Evolutionary conservation across 2,888 invertebrate species (phyloP), one percentile per base, ranked within the genome.

Genomic region (Scaptomyza reducta): DNA sequence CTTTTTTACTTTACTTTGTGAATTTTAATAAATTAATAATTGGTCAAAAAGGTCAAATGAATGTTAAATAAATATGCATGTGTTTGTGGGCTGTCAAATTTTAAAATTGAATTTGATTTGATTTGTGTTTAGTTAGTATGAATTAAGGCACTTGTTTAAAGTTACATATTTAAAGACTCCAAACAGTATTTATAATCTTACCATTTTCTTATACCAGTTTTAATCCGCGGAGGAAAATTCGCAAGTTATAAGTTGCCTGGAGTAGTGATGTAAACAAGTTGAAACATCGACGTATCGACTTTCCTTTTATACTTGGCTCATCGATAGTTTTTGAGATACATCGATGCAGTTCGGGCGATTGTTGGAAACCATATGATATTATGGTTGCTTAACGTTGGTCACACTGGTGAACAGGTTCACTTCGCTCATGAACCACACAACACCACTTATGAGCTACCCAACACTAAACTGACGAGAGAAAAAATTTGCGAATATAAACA

Each of bases 41-140:
- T 33, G n/a, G 27, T 35, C 41, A 10, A 50, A 54, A 53, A 73
- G 72, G 72, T 73, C 73, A 77, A 72, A 77, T 73, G 73, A 73
- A 73, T 77, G 72, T 77, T 73, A 70, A 51, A 18, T 42, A 53
- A 18, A 31, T 45, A 14, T 38, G 25, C 50, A 38, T 50, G 13
- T 35, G 41, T 44, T 29, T 62, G 44, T 44, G 14, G 11, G 22
- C 18, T 31, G 13, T 29, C 53, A 29, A 40, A 51, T 22, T 4
- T 31, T 11, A 54, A 14, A 54, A 54, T 14, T 44, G 18, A 14
- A 22, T 45, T n/a, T 54, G 14, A 38, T 44, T 22, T 14, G 38
- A 14, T 14, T 38, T 6, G 14, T 38, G 35, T n/a, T 35, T 3
- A n/a, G 11, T 35, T 3, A n/a, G 11, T 35, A 49, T 11, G 14